These are phyloP conservation scores for Ciconia nigra DNA, from an alignment of 2,797 vertebrate genomes.

Conservation along the genomic window DNA sequence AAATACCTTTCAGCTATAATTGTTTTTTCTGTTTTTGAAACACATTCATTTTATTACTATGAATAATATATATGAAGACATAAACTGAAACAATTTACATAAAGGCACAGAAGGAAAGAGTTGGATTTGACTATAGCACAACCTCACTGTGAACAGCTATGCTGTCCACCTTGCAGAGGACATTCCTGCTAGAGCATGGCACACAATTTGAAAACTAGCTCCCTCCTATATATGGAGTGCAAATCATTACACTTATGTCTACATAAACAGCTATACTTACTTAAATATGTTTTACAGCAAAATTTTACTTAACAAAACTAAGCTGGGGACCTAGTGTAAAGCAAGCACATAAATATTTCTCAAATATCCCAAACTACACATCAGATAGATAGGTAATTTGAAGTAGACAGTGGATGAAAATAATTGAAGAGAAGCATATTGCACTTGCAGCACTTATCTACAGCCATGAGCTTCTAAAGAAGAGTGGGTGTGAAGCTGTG, in stretches of 20 bases:
- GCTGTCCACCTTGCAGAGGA: not conserved
- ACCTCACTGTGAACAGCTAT: not conserved
- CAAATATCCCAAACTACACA: not conserved
- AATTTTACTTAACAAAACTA: not conserved
- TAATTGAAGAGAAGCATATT: constrained; percentile 60
- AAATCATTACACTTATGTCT: not conserved
- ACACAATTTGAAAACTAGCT: not conserved
- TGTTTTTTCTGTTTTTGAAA: not conserved
- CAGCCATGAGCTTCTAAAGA: constrained; percentile 56
- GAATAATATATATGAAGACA: not conserved
- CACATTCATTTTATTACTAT: not conserved
- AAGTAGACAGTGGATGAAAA: constrained; percentile 57
- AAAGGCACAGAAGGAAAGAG: not conserved
- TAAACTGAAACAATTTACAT: not conserved
- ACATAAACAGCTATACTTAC: not conserved
- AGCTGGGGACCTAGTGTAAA: not conserved
- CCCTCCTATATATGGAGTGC: not conserved
- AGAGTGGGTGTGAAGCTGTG: constrained; percentile 68
- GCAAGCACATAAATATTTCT: not conserved
- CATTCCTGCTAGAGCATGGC: not conserved
- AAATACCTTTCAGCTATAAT: not conserved
- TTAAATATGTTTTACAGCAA: not conserved
- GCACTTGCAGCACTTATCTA: constrained; percentile 58
- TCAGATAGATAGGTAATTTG: constrained; percentile 22
- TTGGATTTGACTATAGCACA: fast-evolving